phyloP scores from a whole-genome alignment of 2,113 vertebrate genomes.

The Sarotherodon lohbergeri region DNA sequence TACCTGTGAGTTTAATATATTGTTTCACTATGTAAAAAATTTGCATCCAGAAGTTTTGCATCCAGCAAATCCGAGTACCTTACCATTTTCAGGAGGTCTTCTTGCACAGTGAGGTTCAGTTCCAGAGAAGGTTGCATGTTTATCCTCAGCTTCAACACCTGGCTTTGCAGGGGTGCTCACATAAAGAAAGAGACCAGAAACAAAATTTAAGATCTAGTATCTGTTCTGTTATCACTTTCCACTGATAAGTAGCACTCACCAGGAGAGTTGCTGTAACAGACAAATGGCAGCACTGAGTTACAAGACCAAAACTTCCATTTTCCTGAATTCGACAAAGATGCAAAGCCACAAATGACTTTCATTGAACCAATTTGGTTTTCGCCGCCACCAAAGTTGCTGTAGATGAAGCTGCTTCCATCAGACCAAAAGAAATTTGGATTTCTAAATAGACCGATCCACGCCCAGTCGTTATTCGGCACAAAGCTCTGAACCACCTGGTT shows the following conservation, averaged over 20 bases:
- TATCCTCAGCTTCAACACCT: not conserved
- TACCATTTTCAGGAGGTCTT: not conserved
- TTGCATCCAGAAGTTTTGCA: not conserved
- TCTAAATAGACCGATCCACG: not conserved
- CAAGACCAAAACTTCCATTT: not conserved
- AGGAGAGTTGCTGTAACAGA: not conserved
- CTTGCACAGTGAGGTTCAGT: not conserved
- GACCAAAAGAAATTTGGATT: not conserved
- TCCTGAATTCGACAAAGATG: not conserved
- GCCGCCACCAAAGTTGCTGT: not conserved
- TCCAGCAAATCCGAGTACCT: not conserved
- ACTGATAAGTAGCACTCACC: not conserved
- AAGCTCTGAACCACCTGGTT: not conserved
- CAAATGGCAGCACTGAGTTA: not conserved
- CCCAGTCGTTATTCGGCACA: rapidly evolving
- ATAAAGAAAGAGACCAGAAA: not conserved
- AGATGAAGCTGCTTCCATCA: not conserved
- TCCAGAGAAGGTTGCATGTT: not conserved
- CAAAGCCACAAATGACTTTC: not conserved
- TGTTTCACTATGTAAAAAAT: not conserved
- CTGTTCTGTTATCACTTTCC: not conserved
- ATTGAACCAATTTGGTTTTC: not conserved
- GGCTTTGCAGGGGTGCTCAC: not conserved
- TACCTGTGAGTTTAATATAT: too few species aligned
- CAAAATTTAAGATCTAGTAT: not conserved